phyloP scores from a whole-genome alignment of 2,113 vertebrate species.

The Polypterus senegalus region DNA sequence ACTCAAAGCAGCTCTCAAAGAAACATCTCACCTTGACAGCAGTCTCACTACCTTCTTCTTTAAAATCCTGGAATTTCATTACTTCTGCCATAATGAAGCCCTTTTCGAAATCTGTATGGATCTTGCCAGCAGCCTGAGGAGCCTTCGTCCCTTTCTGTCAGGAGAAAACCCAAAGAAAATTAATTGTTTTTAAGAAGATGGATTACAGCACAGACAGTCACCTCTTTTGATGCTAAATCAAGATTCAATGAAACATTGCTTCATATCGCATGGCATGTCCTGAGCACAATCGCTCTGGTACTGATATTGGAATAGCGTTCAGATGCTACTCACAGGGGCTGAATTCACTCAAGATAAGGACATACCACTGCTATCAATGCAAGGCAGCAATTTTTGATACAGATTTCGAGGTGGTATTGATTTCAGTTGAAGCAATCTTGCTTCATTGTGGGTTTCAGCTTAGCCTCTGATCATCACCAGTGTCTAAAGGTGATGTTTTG shows the following conservation, averaged over 20 bases:
- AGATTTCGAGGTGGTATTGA: slow-evolving; percentile 63
- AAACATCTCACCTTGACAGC: slow-evolving; percentile 76
- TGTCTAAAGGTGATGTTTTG: slow-evolving; percentile 51
- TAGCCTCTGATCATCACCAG: slow-evolving; percentile 49
- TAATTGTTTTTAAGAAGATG: slow-evolving; percentile 73
- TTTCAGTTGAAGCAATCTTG: slow-evolving; percentile 64
- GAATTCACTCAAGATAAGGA: slow-evolving; percentile 54
- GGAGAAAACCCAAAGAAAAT: slow-evolving; percentile 52
- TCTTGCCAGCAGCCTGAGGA: slow-evolving; percentile 87
- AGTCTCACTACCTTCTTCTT: slow-evolving; percentile 79
- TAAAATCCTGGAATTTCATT: slow-evolving; percentile 95
- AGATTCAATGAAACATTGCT: slow-evolving; percentile 42
- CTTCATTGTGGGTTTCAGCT: slow-evolving; percentile 58
- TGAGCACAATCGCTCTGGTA: slow-evolving; percentile 25
- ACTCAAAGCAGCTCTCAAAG: slow-evolving; percentile 38
- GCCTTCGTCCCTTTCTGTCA: slow-evolving; percentile 86
- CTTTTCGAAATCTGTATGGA: slow-evolving; percentile 81
- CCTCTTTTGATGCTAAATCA: slow-evolving; percentile 44
- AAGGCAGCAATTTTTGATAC: slow-evolving; percentile 42
- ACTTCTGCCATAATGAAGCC: slow-evolving; percentile 96
- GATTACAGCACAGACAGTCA: slow-evolving; percentile 51
- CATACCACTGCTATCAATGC: slow-evolving; percentile 53
- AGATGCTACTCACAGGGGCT: slow-evolving; percentile 23
- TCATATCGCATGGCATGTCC: slow-evolving; percentile 28
- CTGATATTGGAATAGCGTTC: slow-evolving; percentile 38